Conservation (phyloP, 2,797 vertebrate species). For the Mormyrops attenuatus region DNA sequence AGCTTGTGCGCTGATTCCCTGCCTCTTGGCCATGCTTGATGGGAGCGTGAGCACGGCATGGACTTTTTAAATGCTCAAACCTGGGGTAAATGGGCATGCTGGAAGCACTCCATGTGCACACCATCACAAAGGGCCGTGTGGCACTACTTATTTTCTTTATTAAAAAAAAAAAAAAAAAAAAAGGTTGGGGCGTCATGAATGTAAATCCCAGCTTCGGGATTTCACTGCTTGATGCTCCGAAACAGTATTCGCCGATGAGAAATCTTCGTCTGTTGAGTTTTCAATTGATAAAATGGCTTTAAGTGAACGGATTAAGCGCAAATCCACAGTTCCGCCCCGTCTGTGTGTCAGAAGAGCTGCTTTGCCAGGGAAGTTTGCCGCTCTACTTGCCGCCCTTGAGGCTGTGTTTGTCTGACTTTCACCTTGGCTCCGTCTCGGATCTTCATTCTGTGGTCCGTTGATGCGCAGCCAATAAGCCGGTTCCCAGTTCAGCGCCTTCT, state of each 20-base stretch:
- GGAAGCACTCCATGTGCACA: not conserved
- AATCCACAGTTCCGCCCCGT: not conserved
- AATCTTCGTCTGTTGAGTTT: not conserved
- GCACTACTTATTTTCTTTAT: not conserved
- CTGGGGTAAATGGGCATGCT: not conserved
- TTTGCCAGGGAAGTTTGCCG: not conserved
- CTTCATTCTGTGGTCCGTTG: conserved; percentile 16
- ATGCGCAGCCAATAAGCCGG: conserved; percentile 14
- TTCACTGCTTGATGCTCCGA: not conserved
- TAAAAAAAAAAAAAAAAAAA: not conserved
- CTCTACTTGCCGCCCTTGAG: not conserved
- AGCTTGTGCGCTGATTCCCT: not conserved
- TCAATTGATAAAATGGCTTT: conserved; percentile 5
- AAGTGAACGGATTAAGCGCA: not conserved
- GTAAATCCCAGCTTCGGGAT: not conserved
- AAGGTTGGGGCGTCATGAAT: not conserved
- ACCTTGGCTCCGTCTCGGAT: conserved; percentile 25
- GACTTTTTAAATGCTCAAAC: not conserved
- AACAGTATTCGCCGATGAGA: not conserved
- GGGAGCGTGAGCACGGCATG: not conserved
- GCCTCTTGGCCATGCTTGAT: not conserved
- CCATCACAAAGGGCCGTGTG: not conserved
- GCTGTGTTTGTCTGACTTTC: not conserved
- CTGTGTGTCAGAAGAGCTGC: not conserved
- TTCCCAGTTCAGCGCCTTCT: conserved; percentile 27